phyloP scores from a whole-genome alignment of 2,113 vertebrate species.

The Semicossyphus pulcher region DNA sequence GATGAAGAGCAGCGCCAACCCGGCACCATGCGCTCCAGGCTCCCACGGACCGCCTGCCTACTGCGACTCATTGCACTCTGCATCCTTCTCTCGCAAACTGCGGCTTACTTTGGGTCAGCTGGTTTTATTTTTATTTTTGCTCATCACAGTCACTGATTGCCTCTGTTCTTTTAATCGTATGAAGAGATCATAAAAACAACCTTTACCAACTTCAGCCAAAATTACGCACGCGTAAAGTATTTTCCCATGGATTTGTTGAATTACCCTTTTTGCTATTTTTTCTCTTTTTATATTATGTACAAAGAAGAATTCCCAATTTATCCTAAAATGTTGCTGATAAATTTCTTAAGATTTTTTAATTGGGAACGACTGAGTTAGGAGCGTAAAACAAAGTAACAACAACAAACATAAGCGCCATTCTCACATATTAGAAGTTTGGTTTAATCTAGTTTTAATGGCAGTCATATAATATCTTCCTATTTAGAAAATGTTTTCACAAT shows the following conservation, averaged over 20 bases:
- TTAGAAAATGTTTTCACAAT: too few relatives aligned
- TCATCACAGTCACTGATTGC: not conserved
- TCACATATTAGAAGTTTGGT: too few relatives aligned
- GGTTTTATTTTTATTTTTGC: constrained; percentile 12
- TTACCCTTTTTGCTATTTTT: too few relatives aligned
- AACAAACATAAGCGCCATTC: too few relatives aligned
- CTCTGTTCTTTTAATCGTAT: constrained; percentile 6
- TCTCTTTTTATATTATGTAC: too few relatives aligned
- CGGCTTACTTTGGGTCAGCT: constrained; percentile 96
- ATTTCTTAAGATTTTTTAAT: not conserved
- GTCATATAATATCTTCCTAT: too few relatives aligned
- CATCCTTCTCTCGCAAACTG: constrained; percentile 84
- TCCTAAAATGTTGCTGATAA: too few relatives aligned
- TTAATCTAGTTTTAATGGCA: too few relatives aligned
- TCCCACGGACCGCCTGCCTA: constrained; percentile 85
- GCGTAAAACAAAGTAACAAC: not conserved
- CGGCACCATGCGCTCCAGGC: constrained; percentile 91
- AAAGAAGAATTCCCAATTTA: too few relatives aligned
- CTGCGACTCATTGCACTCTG: constrained; percentile 85
- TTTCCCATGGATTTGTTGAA: not conserved
- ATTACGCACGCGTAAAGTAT: constrained; percentile 53
- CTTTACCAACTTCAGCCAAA: constrained; percentile 6
- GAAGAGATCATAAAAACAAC: not conserved
- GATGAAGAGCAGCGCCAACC: constrained; percentile 87
- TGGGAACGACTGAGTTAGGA: not conserved